These are phyloP conservation scores for Ptychochromis oligacanthus DNA, from an alignment of 2,113 vertebrate genomes.

Conservation along the genomic window DNA sequence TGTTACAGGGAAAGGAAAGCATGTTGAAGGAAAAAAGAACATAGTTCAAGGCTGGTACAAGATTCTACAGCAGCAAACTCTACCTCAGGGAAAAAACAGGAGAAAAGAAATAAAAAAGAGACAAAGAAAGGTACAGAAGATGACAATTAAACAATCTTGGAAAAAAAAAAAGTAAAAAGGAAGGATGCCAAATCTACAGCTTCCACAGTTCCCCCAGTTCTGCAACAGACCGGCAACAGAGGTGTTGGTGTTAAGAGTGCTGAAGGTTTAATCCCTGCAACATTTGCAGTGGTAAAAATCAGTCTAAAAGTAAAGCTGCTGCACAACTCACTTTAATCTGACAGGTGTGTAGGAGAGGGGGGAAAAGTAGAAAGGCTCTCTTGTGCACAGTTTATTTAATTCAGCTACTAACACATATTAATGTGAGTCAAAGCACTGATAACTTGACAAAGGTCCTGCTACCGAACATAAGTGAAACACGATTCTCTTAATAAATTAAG, in stretches of 20 bases:
- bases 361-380: neutral
- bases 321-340: neutral
- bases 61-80: slow-evolving; percentile 2
- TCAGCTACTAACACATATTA: neutral
- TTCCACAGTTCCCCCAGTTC: neutral
- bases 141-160: neutral
- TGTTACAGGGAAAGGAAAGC: neutral
- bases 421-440: neutral
- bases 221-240: neutral
- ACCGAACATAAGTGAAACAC: accelerated
- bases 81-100: neutral
- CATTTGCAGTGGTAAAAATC: neutral
- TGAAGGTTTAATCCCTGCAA: slow-evolving; percentile 24
- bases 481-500: neutral
- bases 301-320: neutral
- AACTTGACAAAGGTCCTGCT: neutral
- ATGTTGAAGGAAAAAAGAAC: neutral
- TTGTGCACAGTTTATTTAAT: neutral
- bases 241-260: neutral
- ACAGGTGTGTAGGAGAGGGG: slow-evolving; percentile 7
- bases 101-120: neutral
- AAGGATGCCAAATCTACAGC: neutral
- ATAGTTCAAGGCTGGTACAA: slow-evolving; percentile 3
- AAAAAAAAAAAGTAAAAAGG: neutral
- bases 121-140: neutral